A percentile compares a stretch with the other conserved stretches of the same genome.
These are phyloP conservation scores for Lutjanus campechanus DNA, from an alignment of 2,797 vertebrate genomes.

Conservation along the genomic window DNA sequence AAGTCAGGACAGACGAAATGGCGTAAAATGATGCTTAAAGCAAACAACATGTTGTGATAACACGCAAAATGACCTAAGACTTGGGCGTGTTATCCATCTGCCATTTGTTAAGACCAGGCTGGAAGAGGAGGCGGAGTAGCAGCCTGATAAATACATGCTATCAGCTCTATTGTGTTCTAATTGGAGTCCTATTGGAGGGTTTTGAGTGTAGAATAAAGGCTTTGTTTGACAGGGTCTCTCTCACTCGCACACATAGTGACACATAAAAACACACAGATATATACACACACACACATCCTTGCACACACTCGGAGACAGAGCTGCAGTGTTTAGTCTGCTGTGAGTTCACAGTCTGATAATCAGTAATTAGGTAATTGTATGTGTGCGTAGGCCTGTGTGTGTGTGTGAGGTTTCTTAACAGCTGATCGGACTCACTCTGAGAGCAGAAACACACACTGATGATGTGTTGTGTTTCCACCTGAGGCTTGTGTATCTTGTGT, in stretches of 20 bases:
- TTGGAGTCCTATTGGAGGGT: constrained; percentile 43
- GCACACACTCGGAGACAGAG: background rate
- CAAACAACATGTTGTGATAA: too few species aligned
- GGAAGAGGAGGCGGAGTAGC: background rate
- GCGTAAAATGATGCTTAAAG: too few species aligned
- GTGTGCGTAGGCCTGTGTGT: constrained; percentile 11
- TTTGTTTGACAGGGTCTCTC: constrained; percentile 29
- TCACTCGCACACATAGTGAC: background rate
- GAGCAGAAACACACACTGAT: constrained; percentile 17
- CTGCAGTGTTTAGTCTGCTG: constrained; percentile 31
- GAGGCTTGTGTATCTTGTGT: constrained; percentile 6
- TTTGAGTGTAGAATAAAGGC: constrained; percentile 36
- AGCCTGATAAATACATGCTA: constrained; percentile 38
- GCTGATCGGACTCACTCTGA: constrained; percentile 11
- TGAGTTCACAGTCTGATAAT: constrained; percentile 54
- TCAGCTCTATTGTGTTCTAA: constrained; percentile 51
- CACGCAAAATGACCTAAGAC: too few species aligned
- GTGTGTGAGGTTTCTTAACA: constrained; percentile 20
- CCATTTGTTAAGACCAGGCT: too few species aligned
- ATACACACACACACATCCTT: background rate
- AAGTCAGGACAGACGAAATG: too few species aligned
- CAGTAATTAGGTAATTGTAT: constrained; percentile 51
- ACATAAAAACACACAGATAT: background rate
- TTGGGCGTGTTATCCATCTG: too few species aligned
- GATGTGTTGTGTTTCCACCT: background rate